A percentile compares a stretch with the other conserved stretches of the same genome.
phyloP scores from a whole-genome alignment of 2,888 invertebrate genomes.

The Pachydiplax longipennis region DNA sequence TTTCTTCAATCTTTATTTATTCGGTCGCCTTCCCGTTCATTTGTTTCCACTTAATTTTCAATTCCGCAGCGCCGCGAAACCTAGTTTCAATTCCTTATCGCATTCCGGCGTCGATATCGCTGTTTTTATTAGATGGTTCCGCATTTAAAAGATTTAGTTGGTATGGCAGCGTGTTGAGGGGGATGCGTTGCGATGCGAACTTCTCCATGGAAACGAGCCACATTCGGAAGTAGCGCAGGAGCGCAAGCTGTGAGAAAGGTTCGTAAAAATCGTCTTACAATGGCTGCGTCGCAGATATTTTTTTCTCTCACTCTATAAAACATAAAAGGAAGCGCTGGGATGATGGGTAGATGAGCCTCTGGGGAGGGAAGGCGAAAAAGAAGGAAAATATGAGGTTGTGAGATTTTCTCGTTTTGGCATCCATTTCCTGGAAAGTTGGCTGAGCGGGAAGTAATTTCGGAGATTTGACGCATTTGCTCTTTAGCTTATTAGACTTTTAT shows the following conservation, averaged over 20 bases:
- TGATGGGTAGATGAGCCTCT: background rate
- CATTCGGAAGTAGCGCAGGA: constrained; percentile 4
- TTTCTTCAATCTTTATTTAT: no score
- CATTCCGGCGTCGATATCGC: no score
- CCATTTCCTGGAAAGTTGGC: constrained; percentile 43
- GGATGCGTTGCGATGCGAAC: background rate
- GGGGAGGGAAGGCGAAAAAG: background rate
- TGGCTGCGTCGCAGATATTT: constrained; percentile 4
- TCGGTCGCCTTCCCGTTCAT: no score
- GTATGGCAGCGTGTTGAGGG: background rate
- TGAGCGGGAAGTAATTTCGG: constrained; percentile 38
- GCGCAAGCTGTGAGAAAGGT: background rate
- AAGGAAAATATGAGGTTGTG: background rate
- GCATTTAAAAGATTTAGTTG: background rate
- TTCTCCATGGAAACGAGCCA: constrained; percentile 3
- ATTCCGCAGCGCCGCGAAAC: no score
- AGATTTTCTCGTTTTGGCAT: constrained; percentile 40
- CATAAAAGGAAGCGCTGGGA: constrained; percentile 1
- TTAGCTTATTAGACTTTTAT: constrained; percentile 42
- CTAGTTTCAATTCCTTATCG: no score
- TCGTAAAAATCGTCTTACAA: constrained; percentile 14
- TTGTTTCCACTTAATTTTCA: no score
- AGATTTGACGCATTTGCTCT: constrained; percentile 33
- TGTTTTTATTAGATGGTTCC: no score
- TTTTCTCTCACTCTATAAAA: constrained; percentile 33